Percentiles rank a stretch among this genome's conserved stretches.
Evolutionary conservation across 1,140 invertebrate species (phyloP).

Genomic region (Drosophila punjabiensis): DNA sequence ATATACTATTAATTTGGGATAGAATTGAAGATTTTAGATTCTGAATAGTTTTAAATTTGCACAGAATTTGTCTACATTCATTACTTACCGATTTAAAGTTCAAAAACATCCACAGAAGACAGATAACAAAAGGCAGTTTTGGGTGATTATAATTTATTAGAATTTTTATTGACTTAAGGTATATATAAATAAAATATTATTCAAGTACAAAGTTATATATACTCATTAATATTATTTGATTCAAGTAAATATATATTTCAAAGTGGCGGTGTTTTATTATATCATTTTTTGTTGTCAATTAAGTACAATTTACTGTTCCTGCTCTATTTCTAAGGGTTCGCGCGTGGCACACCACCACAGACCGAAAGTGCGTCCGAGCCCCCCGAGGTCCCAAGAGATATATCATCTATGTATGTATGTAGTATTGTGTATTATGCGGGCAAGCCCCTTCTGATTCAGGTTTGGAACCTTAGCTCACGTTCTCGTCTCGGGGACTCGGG

Average conservation of each 20-base stretch:
- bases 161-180: constrained; percentile 84
- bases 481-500: constrained; percentile 24
- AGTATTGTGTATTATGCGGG: constrained; percentile 11
- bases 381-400: constrained; percentile 14
- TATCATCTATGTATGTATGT: constrained; percentile 8
- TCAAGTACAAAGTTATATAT: constrained; percentile 85
- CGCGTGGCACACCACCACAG: constrained; percentile 12
- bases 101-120: neutral
- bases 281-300: constrained; percentile 54
- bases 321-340: constrained; percentile 53
- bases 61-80: neutral
- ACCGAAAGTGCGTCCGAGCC: constrained; percentile 25
- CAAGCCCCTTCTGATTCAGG: constrained; percentile 11
- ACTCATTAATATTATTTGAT: constrained; percentile 84
- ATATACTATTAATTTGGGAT: too few relatives aligned
- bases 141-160: constrained; percentile 85
- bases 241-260: constrained; percentile 83
- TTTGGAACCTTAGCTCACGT: constrained; percentile 29
- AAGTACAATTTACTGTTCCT: constrained; percentile 81
- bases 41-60: neutral
- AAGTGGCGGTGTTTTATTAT: constrained; percentile 71
- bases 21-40: neutral
- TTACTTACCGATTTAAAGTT: neutral
- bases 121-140: constrained; percentile 43
- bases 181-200: constrained; percentile 85